A percentile compares a stretch with the other conserved stretches of the same genome.
Conservation (phyloP, 2,797 vertebrate genomes). For the Sebastiscus tertius region DNA sequence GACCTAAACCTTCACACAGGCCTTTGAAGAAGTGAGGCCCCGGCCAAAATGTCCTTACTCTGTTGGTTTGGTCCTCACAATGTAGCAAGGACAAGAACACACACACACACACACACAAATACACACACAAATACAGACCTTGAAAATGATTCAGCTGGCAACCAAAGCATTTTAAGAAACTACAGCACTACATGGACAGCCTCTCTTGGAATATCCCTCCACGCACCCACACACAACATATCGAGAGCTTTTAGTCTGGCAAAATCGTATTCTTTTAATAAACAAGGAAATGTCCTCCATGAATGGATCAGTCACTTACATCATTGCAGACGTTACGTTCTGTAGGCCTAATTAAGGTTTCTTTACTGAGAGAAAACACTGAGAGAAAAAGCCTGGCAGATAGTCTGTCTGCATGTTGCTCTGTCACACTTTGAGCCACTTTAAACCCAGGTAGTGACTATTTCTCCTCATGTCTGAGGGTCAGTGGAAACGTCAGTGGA, state of each 20-base stretch:
- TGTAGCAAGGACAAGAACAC: not conserved
- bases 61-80: not conserved
- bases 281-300: not conserved
- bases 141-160: constrained; percentile 10
- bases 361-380: not conserved
- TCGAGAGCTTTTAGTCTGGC: constrained; percentile 11
- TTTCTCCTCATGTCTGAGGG: not conserved
- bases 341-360: not conserved
- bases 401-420: not conserved
- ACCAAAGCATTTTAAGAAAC: constrained; percentile 6
- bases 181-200: not conserved
- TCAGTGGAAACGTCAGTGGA: not conserved
- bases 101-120: not conserved
- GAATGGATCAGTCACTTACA: not conserved
- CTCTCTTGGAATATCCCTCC: not conserved
- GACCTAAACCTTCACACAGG: not conserved
- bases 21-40: not conserved
- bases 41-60: not conserved
- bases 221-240: constrained; percentile 10
- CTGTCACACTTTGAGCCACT: not conserved
- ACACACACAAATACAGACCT: not conserved
- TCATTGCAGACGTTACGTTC: not conserved
- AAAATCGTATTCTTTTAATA: not conserved
- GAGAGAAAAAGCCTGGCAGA: not conserved
- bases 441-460: not conserved